These are phyloP conservation scores for Geococcyx californianus DNA, from an alignment of 2,113 vertebrate genomes.

Conservation along the genomic window DNA sequence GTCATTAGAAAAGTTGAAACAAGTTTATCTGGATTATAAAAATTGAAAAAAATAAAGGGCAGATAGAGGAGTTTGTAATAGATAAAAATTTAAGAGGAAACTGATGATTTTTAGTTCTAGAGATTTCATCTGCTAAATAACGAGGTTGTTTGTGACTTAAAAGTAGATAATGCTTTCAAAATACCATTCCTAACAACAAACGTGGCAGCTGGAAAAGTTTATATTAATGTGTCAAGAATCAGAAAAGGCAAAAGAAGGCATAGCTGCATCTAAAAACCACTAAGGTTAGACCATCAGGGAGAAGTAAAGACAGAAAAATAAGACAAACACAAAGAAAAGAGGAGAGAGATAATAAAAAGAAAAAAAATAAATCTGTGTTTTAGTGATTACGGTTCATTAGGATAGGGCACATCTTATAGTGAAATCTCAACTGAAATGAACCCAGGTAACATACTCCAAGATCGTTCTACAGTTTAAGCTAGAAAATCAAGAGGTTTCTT, in stretches of 20 bases:
- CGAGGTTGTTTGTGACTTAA: neutral
- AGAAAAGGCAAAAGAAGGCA: neutral
- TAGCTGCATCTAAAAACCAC: neutral
- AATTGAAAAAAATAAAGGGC: neutral
- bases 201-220: neutral
- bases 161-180: neutral
- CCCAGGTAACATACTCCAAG: neutral
- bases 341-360: neutral
- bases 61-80: neutral
- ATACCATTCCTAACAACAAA: neutral
- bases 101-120: neutral
- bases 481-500: neutral
- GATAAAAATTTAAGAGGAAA: neutral
- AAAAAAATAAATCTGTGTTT: neutral
- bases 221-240: neutral
- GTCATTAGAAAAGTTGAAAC: neutral
- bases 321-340: neutral
- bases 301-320: neutral
- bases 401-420: neutral
- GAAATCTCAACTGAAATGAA: neutral
- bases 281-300: neutral
- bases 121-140: neutral
- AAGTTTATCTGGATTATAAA: neutral
- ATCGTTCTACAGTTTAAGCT: too few relatives aligned
- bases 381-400: neutral